Evolutionary conservation across 2,888 invertebrate species (phyloP), one percentile per base, ranked within the genome.

Genomic region (Baccha elongata): DNA sequence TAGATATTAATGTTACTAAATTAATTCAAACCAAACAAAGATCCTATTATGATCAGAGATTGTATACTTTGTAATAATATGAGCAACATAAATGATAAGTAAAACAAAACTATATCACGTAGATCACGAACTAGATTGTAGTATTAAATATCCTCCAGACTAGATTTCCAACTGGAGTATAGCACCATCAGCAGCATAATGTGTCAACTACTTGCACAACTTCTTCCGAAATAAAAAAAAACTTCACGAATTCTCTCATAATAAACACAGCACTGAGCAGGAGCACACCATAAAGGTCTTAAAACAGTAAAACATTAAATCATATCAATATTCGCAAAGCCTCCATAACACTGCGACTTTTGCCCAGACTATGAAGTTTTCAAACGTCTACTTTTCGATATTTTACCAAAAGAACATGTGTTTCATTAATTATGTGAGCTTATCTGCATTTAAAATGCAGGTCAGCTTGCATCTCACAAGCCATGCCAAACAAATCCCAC

Each of bases 381-480:
- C 26, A 37, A 58, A 13, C 26, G 10, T 46, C 11, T 29, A 23
- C 29, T 7, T 11, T 58, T 11, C 35, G 42, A 74, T 40, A 67
- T 32, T 13, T 19, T 13, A 15, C 8, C 65, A 23, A 32, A 8
- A 48, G 32, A 67, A 67, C 71, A 72, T 72, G 67, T 78, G 72
- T 72, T 78, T 64, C 65, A 73, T 78, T 83, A 72, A 83, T 83
- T 83, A 73, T 50, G 67, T 60, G 62, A 72, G 62, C 55, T 68
- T 73, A 83, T 83, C 72, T 83, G 81, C 48, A 68, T 68, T 21
- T 35, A 35, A 64, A 83, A 83, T 83, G 83, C 83, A 78, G 83
- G 83, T 83, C 83, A 83, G 44, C 58, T 44, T 42, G 23, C 21
- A 65, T 75, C 42, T 58, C 42, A 15, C 55, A 65, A 26, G 8